phyloP scores from a whole-genome alignment of 2,888 invertebrate genomes.

The Ormia ochracea region DNA sequence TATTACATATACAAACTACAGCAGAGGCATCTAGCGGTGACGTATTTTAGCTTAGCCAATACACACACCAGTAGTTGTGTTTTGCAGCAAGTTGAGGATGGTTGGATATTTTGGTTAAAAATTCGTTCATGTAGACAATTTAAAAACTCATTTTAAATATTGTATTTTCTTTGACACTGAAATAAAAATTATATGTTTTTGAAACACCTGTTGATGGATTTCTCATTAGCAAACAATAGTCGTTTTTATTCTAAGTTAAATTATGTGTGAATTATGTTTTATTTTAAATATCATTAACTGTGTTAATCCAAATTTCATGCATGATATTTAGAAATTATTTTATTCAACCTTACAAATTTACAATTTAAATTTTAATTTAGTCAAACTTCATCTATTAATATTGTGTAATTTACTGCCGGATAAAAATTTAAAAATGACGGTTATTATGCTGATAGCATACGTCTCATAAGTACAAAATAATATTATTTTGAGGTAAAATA shows the following conservation, averaged over 20 bases:
- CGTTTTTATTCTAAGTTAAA: background rate
- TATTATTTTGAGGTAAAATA: constrained; percentile 60
- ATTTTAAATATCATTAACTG: constrained; percentile 50
- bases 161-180: too few species aligned
- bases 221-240: background rate
- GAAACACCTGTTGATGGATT: too few species aligned
- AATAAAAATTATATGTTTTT: too few species aligned
- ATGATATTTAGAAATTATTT: constrained; percentile 57
- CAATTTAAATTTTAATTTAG: constrained; percentile 46
- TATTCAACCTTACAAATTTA: constrained; percentile 61
- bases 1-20: too few species aligned
- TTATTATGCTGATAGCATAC: constrained; percentile 18
- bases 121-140: too few species aligned
- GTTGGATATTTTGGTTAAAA: too few species aligned
- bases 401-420: constrained; percentile 20
- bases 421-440: constrained; percentile 33
- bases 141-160: too few species aligned
- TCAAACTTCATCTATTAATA: constrained; percentile 56
- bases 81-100: too few species aligned
- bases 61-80: too few species aligned
- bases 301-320: constrained; percentile 49
- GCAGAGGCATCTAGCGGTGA: too few species aligned
- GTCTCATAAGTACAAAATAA: constrained; percentile 44
- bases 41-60: too few species aligned
- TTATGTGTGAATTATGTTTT: constrained; percentile 10